Base-by-base conservation (phyloP, 2,113 vertebrate genomes). In the Phrynosoma blainvillii region DNA sequence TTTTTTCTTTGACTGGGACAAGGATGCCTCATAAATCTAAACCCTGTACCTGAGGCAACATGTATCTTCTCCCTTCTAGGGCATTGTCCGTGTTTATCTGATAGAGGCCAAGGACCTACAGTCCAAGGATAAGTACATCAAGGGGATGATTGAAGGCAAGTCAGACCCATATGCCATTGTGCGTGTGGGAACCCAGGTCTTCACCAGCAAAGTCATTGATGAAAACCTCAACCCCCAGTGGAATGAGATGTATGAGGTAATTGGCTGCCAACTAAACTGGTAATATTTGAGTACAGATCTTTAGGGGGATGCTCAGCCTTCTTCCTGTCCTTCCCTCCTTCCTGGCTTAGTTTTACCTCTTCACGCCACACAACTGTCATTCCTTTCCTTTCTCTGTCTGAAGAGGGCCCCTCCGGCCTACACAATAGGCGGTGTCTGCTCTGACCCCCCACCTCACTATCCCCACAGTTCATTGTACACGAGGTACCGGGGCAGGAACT, bases 401-500 rank as follows among this genome's bases (percentile, higher is more conserved):
- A 88, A 84, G 81, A 78, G 82, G 47, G 47, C 74, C 74, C 62
- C 56, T 70, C 65, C 47, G 62, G 73, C 80, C 73, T 83, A 8
- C 80, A 77, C 73, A 42, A 13, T 88, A 84, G 82, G n/a, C 54
- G 73, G 21, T 88, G 65, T 40, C 74, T 83, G 81, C 87, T 84
- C 80, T 84, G 87, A 88, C 74, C 66, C 42, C 81, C 42, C 74
- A 84, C 87, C 62, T 77, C 73, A 84, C 91, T 54, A 74, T 76
- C 79, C 56, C 56, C 86, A 70, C 96, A 99, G 98, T 98, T 98
- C 86, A 98, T 98, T 92, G 98, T 99, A 84, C 98, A 99, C 82
- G 98, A 99, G 95, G 98, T 99, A 40, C 98, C 98, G 77, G 98
- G 98, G 86, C 98, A 99, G 94, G 98, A 98, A 96, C 95, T 99